Evolutionary conservation across 2,797 vertebrate species (phyloP).

Genomic region (Echeneis naucrates): DNA sequence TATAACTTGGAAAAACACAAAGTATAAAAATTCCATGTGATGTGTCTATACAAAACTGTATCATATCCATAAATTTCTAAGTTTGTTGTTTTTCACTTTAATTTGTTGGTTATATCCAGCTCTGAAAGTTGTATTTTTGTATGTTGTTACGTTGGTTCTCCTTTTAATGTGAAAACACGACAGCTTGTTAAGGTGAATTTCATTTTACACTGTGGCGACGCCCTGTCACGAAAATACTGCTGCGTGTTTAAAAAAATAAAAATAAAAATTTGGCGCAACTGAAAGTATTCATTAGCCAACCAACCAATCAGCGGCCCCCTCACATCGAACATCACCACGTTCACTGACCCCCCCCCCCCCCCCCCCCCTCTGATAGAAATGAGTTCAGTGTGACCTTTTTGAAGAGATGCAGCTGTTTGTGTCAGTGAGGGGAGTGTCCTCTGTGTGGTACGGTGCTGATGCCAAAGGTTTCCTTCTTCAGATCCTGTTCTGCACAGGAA

Average conservation of each 20-base stretch:
- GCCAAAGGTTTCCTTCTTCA: slow-evolving; percentile 70
- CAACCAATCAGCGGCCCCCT: neutral
- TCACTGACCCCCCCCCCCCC: slow-evolving; percentile 6
- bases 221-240: neutral
- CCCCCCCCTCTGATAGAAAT: slow-evolving; percentile 9
- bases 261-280: neutral
- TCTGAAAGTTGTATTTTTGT: slow-evolving; percentile 44
- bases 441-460: slow-evolving; percentile 41
- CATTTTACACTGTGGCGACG: neutral
- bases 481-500: slow-evolving; percentile 18
- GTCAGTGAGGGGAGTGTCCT: slow-evolving; percentile 30
- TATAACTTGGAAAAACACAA: slow-evolving; percentile 61
- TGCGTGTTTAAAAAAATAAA: no score
- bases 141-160: slow-evolving; percentile 20
- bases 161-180: slow-evolving; percentile 59
- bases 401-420: neutral
- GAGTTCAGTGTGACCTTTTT: neutral
- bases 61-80: slow-evolving; percentile 35
- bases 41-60: slow-evolving; percentile 45
- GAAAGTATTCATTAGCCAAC: slow-evolving; percentile 2
- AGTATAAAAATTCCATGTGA: slow-evolving; percentile 32
- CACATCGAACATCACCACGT: neutral
- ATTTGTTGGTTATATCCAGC: slow-evolving; percentile 37
- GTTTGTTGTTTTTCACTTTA: slow-evolving; percentile 21
- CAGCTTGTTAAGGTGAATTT: neutral